Conservation (phyloP, 1,140 invertebrate species). For the Platorchestia sp. region DNA sequence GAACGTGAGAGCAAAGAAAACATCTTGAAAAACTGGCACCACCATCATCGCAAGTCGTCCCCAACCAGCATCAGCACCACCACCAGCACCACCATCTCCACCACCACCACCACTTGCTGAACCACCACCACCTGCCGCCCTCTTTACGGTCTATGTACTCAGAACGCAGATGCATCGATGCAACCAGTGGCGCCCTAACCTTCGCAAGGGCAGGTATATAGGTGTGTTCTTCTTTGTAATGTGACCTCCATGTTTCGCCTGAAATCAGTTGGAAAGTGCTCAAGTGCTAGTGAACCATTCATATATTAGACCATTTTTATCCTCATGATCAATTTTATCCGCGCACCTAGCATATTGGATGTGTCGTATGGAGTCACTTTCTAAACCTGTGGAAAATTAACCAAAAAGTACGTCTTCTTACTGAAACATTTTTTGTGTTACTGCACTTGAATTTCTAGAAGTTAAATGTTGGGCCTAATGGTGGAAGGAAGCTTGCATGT, state of each 20-base stretch:
- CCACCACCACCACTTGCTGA: background rate
- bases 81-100: background rate
- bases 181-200: slow-evolving; percentile 37
- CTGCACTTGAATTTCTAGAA: background rate
- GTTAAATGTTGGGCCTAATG: background rate
- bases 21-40: background rate
- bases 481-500: background rate
- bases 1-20: no score
- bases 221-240: background rate
- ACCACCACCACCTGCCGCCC: slow-evolving; percentile 21
- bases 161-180: slow-evolving; percentile 41
- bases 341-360: background rate
- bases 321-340: background rate
- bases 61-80: background rate
- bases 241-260: background rate
- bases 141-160: background rate
- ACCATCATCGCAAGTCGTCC: background rate
- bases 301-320: background rate
- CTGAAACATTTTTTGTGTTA: background rate
- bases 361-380: background rate
- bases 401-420: background rate
- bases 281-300: background rate
- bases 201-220: background rate
- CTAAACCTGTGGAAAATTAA: background rate
- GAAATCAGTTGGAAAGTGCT: background rate